A percentile compares a stretch with the other conserved stretches of the same genome.
These are phyloP conservation scores for Alitta virens DNA, from an alignment of 2,888 invertebrate species.

Conservation along the genomic window DNA sequence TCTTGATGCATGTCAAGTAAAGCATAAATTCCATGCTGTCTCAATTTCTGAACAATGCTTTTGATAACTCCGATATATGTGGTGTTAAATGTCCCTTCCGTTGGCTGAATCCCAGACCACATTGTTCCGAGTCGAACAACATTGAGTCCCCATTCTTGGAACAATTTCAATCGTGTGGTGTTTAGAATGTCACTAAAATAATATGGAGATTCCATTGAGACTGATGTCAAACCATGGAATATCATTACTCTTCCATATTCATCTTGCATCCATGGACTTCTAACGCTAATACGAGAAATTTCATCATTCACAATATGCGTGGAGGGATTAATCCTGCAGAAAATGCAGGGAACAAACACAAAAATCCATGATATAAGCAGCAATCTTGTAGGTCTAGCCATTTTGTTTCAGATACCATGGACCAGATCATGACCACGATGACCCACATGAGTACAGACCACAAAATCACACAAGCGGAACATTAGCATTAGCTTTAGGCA, in stretches of 20 bases:
- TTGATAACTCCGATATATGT: conserved; percentile 34
- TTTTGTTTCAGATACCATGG: no score
- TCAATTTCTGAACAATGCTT: conserved; percentile 43
- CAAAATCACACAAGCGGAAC: no score
- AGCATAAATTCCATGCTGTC: conserved; percentile 32
- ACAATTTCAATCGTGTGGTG: conserved; percentile 28
- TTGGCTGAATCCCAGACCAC: conserved; percentile 39
- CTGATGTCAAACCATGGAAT: conserved; percentile 41
- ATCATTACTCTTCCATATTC: conserved; percentile 29
- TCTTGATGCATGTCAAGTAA: conserved; percentile 44
- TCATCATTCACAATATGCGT: no score
- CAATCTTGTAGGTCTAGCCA: no score
- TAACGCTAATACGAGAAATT: conserved; percentile 2
- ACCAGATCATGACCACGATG: no score
- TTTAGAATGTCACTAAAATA: conserved; percentile 33
- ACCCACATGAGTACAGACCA: no score
- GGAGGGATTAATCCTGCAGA: no score
- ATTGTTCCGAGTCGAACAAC: conserved; percentile 39
- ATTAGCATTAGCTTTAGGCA: no score
- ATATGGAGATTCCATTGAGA: conserved; percentile 36
- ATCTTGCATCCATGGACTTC: conserved; percentile 31
- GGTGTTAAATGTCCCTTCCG: conserved; percentile 27
- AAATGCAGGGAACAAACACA: no score
- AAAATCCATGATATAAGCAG: no score
- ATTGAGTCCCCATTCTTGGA: conserved; percentile 41